phyloP scores from a whole-genome alignment of 2,888 invertebrate genomes.

The Napeogenes sylphis region DNA sequence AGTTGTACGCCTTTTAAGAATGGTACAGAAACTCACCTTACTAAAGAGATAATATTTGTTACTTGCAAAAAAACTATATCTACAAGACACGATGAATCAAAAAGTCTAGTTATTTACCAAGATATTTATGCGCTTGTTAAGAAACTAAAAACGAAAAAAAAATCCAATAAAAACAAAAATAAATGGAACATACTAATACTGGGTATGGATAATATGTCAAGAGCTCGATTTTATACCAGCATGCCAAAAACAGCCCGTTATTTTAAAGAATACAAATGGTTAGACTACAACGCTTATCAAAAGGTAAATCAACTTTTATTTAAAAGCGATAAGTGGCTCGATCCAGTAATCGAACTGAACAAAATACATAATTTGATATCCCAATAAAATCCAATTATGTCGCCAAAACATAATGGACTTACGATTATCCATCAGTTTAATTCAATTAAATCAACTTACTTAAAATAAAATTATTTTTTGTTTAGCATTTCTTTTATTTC shows the following conservation, averaged over 20 bases:
- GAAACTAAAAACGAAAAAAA: slow-evolving; percentile 28
- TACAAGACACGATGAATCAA: slow-evolving; percentile 16
- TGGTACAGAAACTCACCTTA: slow-evolving; percentile 35
- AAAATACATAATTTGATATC: too few species aligned
- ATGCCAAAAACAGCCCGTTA: slow-evolving; percentile 84
- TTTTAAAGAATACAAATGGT: slow-evolving; percentile 81
- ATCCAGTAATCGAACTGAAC: not conserved
- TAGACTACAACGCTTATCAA: slow-evolving; percentile 84
- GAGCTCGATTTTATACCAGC: slow-evolving; percentile 84
- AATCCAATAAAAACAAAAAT: slow-evolving; percentile 5
- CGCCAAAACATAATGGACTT: too few species aligned
- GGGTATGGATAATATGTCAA: slow-evolving; percentile 90
- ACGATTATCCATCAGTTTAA: too few species aligned
- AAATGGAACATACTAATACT: slow-evolving; percentile 81
- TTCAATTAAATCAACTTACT: too few species aligned
- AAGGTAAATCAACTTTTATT: slow-evolving; percentile 53
- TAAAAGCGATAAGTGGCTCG: not conserved
- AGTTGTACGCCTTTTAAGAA: slow-evolving; percentile 41
- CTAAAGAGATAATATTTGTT: slow-evolving; percentile 48
- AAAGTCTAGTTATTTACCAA: slow-evolving; percentile 38
- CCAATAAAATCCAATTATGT: too few species aligned
- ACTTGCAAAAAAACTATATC: slow-evolving; percentile 34
- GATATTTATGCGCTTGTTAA: slow-evolving; percentile 49
- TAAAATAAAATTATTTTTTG: too few species aligned
- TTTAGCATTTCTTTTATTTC: slow-evolving; percentile 30